Conservation (phyloP, 1,140 invertebrate genomes). For the Micrasema longulum region DNA sequence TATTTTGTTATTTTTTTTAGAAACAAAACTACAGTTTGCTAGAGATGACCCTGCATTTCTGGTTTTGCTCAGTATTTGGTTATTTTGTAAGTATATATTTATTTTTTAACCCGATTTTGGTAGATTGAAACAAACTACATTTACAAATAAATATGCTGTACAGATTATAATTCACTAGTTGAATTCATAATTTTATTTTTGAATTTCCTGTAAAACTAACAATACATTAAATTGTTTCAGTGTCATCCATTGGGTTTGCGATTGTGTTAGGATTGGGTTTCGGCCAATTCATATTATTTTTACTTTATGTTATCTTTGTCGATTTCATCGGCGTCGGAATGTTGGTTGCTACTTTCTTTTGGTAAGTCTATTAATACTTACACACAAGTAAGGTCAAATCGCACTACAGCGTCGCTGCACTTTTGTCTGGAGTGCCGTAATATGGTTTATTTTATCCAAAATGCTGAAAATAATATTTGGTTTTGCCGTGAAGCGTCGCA, state of each 20-base stretch:
- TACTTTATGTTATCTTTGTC: conserved; percentile 93
- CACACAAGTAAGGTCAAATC: too few species aligned
- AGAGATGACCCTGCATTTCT: conserved; percentile 99
- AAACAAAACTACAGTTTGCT: conserved; percentile 98
- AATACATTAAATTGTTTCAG: conserved; percentile 65
- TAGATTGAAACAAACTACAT: too few species aligned
- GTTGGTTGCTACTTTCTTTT: conserved; percentile 89
- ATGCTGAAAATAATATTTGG: too few species aligned
- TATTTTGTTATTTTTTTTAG: conserved; percentile 75
- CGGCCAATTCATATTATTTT: conserved; percentile 84
- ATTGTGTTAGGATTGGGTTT: conserved; percentile 83
- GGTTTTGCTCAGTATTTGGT: conserved; percentile 88
- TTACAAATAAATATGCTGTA: too few species aligned
- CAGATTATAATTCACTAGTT: too few species aligned
- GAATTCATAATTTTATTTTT: too few species aligned
- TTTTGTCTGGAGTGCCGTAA: too few species aligned
- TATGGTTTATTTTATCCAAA: too few species aligned
- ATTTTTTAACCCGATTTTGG: not conserved
- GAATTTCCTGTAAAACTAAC: too few species aligned
- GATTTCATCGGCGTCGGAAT: conserved; percentile 93
- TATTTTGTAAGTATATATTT: conserved; percentile 77
- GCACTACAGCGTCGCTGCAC: too few species aligned
- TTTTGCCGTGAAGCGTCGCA: too few species aligned
- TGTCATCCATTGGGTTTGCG: conserved; percentile 92
- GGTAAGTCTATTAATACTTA: conserved; percentile 74